Evolutionary conservation across 2,113 vertebrate species (phyloP).

Genomic region (Zeus faber): DNA sequence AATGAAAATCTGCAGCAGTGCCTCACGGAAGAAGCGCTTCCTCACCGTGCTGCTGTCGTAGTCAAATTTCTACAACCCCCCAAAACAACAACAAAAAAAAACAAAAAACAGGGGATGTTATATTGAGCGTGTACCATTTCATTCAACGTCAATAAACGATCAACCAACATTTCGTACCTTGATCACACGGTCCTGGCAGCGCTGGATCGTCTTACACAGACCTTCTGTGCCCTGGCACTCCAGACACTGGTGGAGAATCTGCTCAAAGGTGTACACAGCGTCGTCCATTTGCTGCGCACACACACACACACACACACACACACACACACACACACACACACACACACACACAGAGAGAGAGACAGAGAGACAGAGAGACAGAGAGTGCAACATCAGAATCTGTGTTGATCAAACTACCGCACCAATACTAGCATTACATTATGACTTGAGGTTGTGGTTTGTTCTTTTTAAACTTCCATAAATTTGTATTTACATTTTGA

Average conservation of each 20-base stretch:
- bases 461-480: too few relatives aligned
- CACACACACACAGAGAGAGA: background rate
- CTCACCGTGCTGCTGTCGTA: constrained; percentile 95
- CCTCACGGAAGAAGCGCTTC: constrained; percentile 95
- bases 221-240: constrained; percentile 80
- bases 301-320: background rate
- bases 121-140: too few relatives aligned
- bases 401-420: too few relatives aligned
- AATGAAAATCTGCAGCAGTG: constrained; percentile 93
- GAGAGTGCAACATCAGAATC: background rate
- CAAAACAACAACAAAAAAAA: background rate
- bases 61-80: constrained; percentile 83
- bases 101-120: background rate
- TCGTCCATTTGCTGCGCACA: constrained; percentile 88
- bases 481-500: too few relatives aligned
- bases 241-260: constrained; percentile 89
- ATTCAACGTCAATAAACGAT: too few relatives aligned
- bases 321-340: background rate
- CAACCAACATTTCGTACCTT: constrained; percentile 83
- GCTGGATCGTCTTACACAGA: constrained; percentile 87
- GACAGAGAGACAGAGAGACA: background rate
- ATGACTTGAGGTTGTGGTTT: too few relatives aligned
- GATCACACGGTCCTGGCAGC: constrained; percentile 90
- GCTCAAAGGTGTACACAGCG: constrained; percentile 88
- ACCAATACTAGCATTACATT: too few relatives aligned